Evolutionary conservation across 2,888 invertebrate genomes (phyloP).

Genomic region (Geophilus truncorum): DNA sequence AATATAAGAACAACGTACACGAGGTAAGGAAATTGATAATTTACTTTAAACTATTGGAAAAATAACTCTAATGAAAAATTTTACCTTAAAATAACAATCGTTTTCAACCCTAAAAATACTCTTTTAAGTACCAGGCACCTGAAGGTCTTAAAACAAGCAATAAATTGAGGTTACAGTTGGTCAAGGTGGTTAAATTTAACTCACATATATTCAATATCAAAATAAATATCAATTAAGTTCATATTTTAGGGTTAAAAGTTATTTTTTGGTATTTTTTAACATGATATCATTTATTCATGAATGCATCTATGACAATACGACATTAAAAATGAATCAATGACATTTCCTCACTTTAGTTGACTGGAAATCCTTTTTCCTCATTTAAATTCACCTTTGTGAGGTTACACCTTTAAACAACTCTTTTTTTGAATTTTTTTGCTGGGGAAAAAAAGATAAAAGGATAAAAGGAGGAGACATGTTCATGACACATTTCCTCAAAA

Average conservation of each 20-base stretch:
- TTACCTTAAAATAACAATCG: not conserved
- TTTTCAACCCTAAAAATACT: not conserved
- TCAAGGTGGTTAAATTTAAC: not conserved
- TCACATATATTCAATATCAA: not conserved
- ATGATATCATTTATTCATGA: not conserved
- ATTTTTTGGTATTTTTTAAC: not conserved
- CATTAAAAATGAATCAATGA: no score
- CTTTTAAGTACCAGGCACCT: not conserved
- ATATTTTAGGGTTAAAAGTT: not conserved
- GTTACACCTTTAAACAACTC: not conserved
- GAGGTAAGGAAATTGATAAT: not conserved
- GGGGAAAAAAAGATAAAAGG: not conserved
- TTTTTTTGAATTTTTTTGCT: not conserved
- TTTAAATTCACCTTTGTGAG: not conserved
- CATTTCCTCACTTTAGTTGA: not conserved
- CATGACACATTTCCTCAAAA: not conserved
- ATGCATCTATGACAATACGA: not conserved
- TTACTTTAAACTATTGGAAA: not conserved
- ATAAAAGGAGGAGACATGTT: not conserved
- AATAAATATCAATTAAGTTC: not conserved
- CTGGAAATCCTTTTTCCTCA: not conserved
- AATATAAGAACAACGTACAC: not conserved
- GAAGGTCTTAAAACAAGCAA: not conserved
- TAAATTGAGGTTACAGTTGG: not conserved
- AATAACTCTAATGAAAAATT: not conserved